Base-by-base conservation (phyloP, 2,888 invertebrate genomes). In the Ramazzottius varieornatus region DNA sequence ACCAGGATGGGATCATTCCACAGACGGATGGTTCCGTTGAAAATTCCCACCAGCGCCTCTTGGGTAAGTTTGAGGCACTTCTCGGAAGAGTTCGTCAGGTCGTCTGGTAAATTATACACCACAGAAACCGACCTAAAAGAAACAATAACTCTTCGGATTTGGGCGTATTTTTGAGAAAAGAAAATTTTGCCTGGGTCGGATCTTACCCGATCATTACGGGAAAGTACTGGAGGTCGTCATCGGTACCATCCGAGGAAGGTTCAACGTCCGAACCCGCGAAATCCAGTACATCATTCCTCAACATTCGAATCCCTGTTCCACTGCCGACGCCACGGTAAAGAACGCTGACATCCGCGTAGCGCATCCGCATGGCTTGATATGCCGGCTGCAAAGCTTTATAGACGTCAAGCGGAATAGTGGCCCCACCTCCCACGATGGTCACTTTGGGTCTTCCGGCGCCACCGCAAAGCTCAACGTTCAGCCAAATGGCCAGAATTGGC, bases 21-120 rank as follows among this genome's bases (percentile, higher is more conserved):
- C 34, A 65, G 54, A 40, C 33, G 67, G 54, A 70, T 68, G 0
- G 71, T 71, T 1, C 74, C 73, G 64, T 72, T 72, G 68, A 71
- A 75, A 4, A 75, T 74, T 13, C 72, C 73, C 2, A 72, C 72
- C 16, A 73, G 24, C 1, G 69, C 69, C 2, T 72, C 70, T 2
- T 70, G 63, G 13, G 71, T 70, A 1, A 75, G 68, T 33, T 69
- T 70, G 16, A 75, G 67, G 1, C 29, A n/a, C 8, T 20, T 20
- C 40, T 13, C 8, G 8, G 40, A 40, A 29, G n/a, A 13, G 54
- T 54, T 54, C n/a, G 13, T 29, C 54, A 24, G 24, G 4, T 16
- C 4, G 4, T 54, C 54, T 29, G 54, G 54, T 4, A 54, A 8
- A 29, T 54, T 54, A 24, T 54, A 54, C 29, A 24, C n/a, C 4